Evolutionary conservation across 2,113 vertebrate genomes (phyloP), one percentile per base, ranked within the genome.

Genomic region (Osmerus eperlanus): DNA sequence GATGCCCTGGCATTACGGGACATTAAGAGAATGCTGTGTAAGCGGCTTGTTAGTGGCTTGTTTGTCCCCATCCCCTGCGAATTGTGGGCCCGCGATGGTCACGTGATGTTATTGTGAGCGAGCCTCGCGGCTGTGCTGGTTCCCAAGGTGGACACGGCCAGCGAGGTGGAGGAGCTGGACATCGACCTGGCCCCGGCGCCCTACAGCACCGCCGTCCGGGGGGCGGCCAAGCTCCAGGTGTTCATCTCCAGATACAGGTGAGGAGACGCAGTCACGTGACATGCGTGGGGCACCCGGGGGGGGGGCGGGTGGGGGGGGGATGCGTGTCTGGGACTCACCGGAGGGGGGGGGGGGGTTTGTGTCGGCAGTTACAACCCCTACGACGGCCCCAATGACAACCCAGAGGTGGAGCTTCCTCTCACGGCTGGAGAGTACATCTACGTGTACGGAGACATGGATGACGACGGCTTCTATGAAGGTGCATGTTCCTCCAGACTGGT

Each of bases 401-500:
- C 97, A 23, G 97, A 99, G 82, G 95, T 97, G 58, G 97, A 99
- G 85, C 93, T 99, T 6, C 97, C 97, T 0, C 92, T 99, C 68
- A 98, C 95, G 6, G 97, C 97, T 36, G 97, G 97, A 68, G 97
- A 99, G 72, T 99, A 99, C 75, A 96, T 99, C 86, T 99, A 99
- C 32, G 84, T 99, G 76, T 98, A 96, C 25, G 97, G 97, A 75
- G 93, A 94, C 85, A 96, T 98, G 97, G 97, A 99, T 67, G 97
- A 99, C 71, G 97, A 99, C 58, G 96, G 97, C 81, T 99, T 99
- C 89, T 99, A 95, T 89, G 97, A 99, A 96, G 97, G 97, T 97
- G 72, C 63, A 75, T 55, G 23, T 15, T 41, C 25, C 18, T 4
- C 28, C 4, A 32, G 25, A 21, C 32, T 36, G 61, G 19, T 3